Percentiles rank a stretch among this genome's conserved stretches.
phyloP scores from a whole-genome alignment of 2,888 invertebrate species.

The Heliconius cydno region DNA sequence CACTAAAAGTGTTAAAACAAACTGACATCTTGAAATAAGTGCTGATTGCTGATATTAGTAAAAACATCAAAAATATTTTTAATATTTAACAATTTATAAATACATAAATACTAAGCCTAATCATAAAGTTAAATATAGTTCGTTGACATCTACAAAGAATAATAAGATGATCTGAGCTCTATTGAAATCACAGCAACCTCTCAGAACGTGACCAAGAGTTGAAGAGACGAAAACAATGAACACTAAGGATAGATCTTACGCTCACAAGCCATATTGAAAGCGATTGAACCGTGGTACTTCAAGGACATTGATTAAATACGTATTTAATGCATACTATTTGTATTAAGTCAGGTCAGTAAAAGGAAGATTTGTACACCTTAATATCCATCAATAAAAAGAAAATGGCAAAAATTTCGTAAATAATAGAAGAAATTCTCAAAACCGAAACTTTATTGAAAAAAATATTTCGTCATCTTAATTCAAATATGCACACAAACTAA shows the following conservation, averaged over 20 bases:
- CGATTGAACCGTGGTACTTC: conserved; percentile 39
- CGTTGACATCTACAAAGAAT: neutral
- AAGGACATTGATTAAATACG: conserved; percentile 37
- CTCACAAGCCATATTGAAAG: conserved; percentile 43
- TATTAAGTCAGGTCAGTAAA: conserved; percentile 8
- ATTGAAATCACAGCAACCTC: conserved; percentile 24
- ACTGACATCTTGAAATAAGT: no score
- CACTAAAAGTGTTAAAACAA: neutral
- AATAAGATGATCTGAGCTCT: conserved; percentile 16
- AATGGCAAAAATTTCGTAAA: no score
- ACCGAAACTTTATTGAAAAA: no score
- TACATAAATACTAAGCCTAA: neutral
- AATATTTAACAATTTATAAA: neutral
- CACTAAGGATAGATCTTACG: conserved; percentile 45
- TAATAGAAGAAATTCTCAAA: no score
- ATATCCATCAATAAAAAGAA: no score
- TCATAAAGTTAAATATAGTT: neutral
- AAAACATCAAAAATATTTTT: neutral
- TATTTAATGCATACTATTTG: neutral
- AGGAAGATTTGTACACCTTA: neutral
- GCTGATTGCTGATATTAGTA: conserved; percentile 25
- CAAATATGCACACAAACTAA: no score
- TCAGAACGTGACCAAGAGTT: conserved; percentile 57
- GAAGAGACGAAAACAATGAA: conserved; percentile 46
- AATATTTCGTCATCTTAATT: no score